Percentiles rank a stretch among this genome's conserved stretches.
Conservation (phyloP, 2,797 vertebrate species). For the Aphelocoma californica region DNA sequence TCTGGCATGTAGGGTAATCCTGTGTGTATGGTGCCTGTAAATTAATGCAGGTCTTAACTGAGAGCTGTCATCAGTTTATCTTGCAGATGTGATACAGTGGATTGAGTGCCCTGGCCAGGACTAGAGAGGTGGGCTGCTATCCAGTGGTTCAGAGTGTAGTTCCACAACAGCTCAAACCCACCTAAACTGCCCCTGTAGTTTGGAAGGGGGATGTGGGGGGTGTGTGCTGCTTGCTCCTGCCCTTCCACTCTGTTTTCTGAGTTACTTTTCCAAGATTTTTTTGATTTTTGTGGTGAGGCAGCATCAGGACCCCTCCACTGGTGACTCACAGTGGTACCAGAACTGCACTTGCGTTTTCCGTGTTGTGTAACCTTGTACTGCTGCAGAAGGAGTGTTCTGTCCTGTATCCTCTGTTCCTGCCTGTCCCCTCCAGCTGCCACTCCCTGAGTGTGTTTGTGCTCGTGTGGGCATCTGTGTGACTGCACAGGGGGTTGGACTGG, state of each 20-base stretch:
- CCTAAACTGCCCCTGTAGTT: neutral
- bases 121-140: neutral
- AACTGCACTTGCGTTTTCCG: neutral
- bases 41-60: neutral
- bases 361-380: neutral
- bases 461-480: neutral
- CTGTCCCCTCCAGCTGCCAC: neutral
- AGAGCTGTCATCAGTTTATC: slow-evolving; percentile 10
- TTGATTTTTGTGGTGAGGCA: neutral
- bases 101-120: neutral
- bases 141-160: neutral
- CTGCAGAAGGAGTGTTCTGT: neutral
- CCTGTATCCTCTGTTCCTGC: neutral
- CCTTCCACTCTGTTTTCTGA: neutral
- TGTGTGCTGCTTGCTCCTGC: neutral
- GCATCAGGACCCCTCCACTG: neutral
- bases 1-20: neutral
- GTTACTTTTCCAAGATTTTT: neutral
- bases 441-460: neutral
- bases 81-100: neutral
- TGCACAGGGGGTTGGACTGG: neutral
- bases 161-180: neutral
- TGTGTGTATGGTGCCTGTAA: neutral
- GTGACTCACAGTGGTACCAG: neutral
- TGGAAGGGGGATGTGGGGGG: neutral